A percentile compares a stretch with the other conserved stretches of the same genome.
Evolutionary conservation across 2,797 vertebrate genomes (phyloP).

Genomic region (Loris lydekkerianus): DNA sequence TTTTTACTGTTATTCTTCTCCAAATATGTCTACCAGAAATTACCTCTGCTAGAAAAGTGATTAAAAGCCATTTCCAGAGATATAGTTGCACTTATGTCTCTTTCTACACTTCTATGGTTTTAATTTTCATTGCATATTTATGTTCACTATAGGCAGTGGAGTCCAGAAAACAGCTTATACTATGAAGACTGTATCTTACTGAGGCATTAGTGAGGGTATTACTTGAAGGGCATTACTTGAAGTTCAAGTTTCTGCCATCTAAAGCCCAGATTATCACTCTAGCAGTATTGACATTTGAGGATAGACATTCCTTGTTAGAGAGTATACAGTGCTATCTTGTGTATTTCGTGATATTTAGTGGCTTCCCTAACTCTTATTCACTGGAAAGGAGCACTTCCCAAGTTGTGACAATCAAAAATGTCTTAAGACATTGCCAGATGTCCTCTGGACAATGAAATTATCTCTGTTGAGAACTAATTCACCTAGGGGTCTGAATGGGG

Average conservation of each 20-base stretch:
- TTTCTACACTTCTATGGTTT: background rate
- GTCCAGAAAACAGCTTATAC: background rate
- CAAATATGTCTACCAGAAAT: background rate
- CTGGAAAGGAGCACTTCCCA: background rate
- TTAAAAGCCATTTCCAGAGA: background rate
- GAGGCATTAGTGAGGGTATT: background rate
- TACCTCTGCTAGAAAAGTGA: background rate
- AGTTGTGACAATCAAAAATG: background rate
- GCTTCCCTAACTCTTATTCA: background rate
- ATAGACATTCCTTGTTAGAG: background rate
- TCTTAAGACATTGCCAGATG: background rate
- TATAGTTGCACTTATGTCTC: background rate
- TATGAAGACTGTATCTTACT: background rate
- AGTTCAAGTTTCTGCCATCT: background rate
- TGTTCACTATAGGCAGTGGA: background rate
- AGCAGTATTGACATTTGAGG: background rate
- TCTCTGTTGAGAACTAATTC: background rate
- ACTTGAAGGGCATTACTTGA: background rate
- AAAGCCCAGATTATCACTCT: background rate
- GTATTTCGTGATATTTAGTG: background rate
- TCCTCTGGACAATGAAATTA: background rate
- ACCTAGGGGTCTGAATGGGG: background rate
- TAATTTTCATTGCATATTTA: conserved; percentile 16
- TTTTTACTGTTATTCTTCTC: conserved; percentile 2
- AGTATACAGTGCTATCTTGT: background rate